A percentile compares a stretch with the other conserved stretches of the same genome.
phyloP scores from a whole-genome alignment of 2,888 invertebrate genomes.

The Ametastegia equiseti region DNA sequence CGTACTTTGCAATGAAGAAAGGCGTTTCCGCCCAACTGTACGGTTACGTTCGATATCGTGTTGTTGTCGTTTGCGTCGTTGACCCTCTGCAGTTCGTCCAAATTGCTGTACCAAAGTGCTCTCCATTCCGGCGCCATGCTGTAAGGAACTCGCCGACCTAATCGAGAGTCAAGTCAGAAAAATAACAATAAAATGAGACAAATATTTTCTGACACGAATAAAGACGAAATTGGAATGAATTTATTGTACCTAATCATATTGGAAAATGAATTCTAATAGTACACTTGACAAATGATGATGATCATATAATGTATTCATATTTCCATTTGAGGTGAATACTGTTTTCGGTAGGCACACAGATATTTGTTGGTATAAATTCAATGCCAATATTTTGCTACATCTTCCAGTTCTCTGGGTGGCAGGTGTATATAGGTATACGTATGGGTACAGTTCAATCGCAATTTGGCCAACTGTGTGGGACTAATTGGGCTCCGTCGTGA shows the following conservation, averaged over 20 bases:
- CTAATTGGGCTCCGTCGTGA: slow-evolving; percentile 37
- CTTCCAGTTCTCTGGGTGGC: no score
- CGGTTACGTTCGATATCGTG: slow-evolving; percentile 86
- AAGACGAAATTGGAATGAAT: not conserved
- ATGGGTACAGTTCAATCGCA: slow-evolving; percentile 18
- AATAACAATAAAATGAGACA: not conserved
- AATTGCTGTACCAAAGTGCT: slow-evolving; percentile 73
- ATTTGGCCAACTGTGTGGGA: slow-evolving; percentile 35
- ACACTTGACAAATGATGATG: no score
- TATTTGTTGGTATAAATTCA: no score
- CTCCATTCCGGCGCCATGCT: slow-evolving; percentile 73
- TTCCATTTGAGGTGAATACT: no score
- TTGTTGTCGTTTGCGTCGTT: slow-evolving; percentile 82
- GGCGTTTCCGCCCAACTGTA: slow-evolving; percentile 87
- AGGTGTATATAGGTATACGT: not conserved
- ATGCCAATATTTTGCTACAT: no score
- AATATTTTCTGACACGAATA: no score
- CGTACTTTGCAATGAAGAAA: slow-evolving; percentile 90
- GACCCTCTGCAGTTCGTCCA: slow-evolving; percentile 73
- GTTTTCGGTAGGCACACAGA: no score
- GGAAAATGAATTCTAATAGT: no score
- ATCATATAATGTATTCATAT: no score
- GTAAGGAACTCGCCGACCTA: slow-evolving; percentile 73
- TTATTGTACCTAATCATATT: no score
- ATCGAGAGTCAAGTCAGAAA: no score